Evolutionary conservation across 1,140 invertebrate species (phyloP).

Genomic region (Pectinophora gossypiella): DNA sequence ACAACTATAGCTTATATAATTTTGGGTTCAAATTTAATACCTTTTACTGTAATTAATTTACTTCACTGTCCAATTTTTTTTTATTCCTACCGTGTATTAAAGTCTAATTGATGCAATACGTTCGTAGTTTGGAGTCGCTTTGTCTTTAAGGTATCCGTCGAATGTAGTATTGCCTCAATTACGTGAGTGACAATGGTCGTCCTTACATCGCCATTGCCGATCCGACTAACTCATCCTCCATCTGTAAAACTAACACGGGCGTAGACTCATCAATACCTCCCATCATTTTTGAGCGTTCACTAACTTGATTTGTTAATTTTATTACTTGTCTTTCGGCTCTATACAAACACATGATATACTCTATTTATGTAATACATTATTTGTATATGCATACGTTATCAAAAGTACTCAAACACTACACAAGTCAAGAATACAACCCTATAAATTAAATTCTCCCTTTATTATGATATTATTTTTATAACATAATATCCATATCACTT

Average conservation of each 20-base stretch:
- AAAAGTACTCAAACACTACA: too few relatives aligned
- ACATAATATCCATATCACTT: too few relatives aligned
- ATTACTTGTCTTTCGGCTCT: slow-evolving; percentile 61
- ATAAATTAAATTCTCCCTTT: too few relatives aligned
- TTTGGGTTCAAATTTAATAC: background rate
- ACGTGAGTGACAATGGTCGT: too few relatives aligned
- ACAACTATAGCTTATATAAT: too few relatives aligned
- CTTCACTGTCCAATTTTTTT: background rate
- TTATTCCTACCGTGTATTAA: background rate
- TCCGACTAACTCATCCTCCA: slow-evolving; percentile 42
- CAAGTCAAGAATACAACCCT: too few relatives aligned
- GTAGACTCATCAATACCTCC: slow-evolving; percentile 21
- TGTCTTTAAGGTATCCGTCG: too few relatives aligned
- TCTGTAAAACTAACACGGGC: slow-evolving; percentile 49
- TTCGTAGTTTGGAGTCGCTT: background rate
- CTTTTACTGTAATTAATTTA: background rate
- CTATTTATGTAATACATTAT: too few relatives aligned
- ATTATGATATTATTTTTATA: too few relatives aligned
- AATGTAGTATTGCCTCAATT: too few relatives aligned
- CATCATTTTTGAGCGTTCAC: slow-evolving; percentile 30
- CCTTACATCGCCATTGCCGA: background rate
- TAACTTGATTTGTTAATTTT: slow-evolving; percentile 50
- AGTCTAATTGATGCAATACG: background rate
- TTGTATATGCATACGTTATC: too few relatives aligned
- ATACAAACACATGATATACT: too few relatives aligned